Conservation (phyloP, 2,888 invertebrate species). For the Hylaea fasciaria region DNA sequence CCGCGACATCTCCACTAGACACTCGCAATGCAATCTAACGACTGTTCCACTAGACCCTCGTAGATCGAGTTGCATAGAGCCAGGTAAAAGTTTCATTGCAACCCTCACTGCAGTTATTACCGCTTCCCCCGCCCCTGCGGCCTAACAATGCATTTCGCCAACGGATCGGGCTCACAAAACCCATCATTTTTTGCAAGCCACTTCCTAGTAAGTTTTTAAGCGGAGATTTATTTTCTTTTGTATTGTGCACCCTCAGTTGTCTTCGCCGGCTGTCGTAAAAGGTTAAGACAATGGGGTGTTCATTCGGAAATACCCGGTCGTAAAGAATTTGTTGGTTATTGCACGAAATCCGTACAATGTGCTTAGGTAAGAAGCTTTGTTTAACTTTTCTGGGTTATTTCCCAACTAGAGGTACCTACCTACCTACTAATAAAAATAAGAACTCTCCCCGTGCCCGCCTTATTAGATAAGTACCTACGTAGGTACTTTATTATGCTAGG, state of each 20-base stretch:
- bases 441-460: too few relatives aligned
- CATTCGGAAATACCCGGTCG: constrained; percentile 32
- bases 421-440: too few relatives aligned
- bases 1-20: constrained; percentile 44
- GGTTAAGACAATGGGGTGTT: constrained; percentile 45
- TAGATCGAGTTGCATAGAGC: constrained; percentile 47
- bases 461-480: too few relatives aligned
- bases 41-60: constrained; percentile 34
- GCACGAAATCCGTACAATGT: constrained; percentile 11
- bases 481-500: too few relatives aligned
- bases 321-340: constrained; percentile 9
- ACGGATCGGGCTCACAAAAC: constrained; percentile 64
- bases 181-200: constrained; percentile 73
- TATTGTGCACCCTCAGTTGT: constrained; percentile 43
- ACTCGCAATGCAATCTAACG: constrained; percentile 24
- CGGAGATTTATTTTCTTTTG: constrained; percentile 54
- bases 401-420: too few relatives aligned
- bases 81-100: constrained; percentile 79
- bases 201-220: constrained; percentile 71
- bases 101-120: constrained; percentile 74
- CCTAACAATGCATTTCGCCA: constrained; percentile 77
- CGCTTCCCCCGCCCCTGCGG: constrained; percentile 64
- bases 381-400: not conserved
- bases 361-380: not conserved
- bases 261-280: constrained; percentile 47